Base-by-base conservation (phyloP, 2,113 vertebrate genomes). In the Spizaetus ornatus region DNA sequence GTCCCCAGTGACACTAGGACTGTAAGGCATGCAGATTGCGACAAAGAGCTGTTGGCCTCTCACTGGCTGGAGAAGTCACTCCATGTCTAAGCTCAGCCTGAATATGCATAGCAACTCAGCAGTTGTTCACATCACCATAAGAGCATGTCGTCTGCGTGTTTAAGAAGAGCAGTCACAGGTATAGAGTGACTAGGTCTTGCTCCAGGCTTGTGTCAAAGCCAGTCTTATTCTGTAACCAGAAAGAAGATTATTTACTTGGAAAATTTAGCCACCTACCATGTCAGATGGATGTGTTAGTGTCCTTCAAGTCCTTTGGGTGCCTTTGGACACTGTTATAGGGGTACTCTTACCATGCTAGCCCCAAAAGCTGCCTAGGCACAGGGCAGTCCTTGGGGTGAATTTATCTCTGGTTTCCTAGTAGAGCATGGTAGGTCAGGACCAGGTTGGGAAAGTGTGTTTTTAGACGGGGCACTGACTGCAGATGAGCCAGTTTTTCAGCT, bases 1-100 rank as follows among this genome's bases (percentile, higher is more conserved):
- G 38, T 27, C 14, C 42, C 13, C 23, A 29, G 73, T 25, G 47
- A 26, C n/a, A 36, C 27, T 6, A 18, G 42, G 36, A 26, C 21
- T 32, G 25, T 7, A 70, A 72, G 11, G 40, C 17, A 32, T 42
- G 40, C 7, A 50, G 56, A 21, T 18, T 16, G 3, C 34, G 31
- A 7, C 34, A 4, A 70, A 42, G 13, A 56, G 11, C 5, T 47
- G 29, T 23, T 83, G n/a, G 21, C 6, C 9, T 76, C 40, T 66
- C 16, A 0, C 0, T 16, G 19, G 7, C 0, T 66, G 29, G 19
- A 53, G 62, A 61, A 47, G 31, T 71, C 72, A 38, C 27, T 55
- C 26, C 7, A 3, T 23, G 55, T 14, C 38, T 78, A 26, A 77
- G 4, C 21, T 59, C n/a, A 50, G 16, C 32, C 17, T 61, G 38